Evolutionary conservation across 2,797 vertebrate species (phyloP).

Genomic region (Sylvilagus floridanus): DNA sequence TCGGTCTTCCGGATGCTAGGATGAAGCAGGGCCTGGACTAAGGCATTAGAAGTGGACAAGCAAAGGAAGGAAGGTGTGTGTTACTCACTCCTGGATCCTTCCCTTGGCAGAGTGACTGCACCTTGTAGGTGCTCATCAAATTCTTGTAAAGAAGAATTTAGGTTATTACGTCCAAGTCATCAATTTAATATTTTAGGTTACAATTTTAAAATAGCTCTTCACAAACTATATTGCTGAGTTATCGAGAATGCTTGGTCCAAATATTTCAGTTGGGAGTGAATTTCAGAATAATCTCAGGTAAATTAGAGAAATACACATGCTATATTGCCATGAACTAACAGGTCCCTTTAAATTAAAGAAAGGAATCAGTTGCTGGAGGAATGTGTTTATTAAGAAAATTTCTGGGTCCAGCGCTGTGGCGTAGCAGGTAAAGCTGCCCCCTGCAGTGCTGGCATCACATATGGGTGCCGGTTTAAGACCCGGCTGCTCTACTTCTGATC

Average conservation of each 20-base stretch:
- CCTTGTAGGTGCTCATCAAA: not conserved
- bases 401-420: no score
- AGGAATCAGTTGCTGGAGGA: conserved; percentile 38
- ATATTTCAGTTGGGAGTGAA: conserved; percentile 51
- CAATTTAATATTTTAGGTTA: not conserved
- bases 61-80: not conserved
- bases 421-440: no score
- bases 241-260: conserved; percentile 36
- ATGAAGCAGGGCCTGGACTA: not conserved
- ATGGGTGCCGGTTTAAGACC: no score
- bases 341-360: not conserved
- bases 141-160: not conserved
- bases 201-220: not conserved
- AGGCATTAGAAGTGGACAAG: not conserved
- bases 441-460: no score
- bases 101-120: not conserved
- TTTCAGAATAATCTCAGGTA: conserved; percentile 46
- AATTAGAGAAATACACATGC: not conserved
- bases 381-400: conserved; percentile 68
- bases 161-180: not conserved
- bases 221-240: conserved; percentile 29
- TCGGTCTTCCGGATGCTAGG: not conserved
- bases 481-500: no score
- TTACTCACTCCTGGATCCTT: not conserved
- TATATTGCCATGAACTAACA: conserved; percentile 61